Evolutionary conservation across 2,797 vertebrate species (phyloP).

Genomic region (Premnoplex brunnescens): DNA sequence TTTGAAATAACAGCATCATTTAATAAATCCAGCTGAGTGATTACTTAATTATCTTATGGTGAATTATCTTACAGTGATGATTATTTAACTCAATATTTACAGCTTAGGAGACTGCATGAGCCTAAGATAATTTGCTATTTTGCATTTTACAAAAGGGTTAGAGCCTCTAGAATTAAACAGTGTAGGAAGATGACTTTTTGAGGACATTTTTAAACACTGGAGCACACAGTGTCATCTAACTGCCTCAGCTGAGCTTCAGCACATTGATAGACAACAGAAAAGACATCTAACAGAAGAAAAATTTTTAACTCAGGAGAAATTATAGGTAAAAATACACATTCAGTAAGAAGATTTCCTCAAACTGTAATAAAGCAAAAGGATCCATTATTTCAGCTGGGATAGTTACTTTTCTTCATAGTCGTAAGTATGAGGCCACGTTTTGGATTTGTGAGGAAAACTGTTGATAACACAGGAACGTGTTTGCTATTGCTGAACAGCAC

Average conservation of each 20-base stretch:
- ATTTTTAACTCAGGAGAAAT: neutral
- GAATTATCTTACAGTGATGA: neutral
- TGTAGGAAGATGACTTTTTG: neutral
- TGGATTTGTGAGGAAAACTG: neutral
- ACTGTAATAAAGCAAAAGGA: neutral
- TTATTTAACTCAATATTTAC: conserved; percentile 18
- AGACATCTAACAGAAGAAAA: neutral
- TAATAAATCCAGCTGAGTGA: neutral
- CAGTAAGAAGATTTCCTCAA: neutral
- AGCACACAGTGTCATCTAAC: neutral
- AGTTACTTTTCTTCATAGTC: neutral
- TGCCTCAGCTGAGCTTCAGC: neutral
- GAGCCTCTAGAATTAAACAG: neutral
- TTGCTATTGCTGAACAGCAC: neutral
- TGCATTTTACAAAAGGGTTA: neutral
- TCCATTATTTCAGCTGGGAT: neutral
- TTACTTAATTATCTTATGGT: neutral
- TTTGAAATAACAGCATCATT: neutral
- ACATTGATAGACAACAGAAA: neutral
- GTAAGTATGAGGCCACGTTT: neutral
- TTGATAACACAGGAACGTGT: neutral
- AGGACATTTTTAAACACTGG: neutral
- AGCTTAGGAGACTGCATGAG: neutral
- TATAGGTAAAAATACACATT: neutral
- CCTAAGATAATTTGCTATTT: neutral